Conservation (phyloP, 92 coral and sea anemone species). For the Zoanthus sociatus region DNA sequence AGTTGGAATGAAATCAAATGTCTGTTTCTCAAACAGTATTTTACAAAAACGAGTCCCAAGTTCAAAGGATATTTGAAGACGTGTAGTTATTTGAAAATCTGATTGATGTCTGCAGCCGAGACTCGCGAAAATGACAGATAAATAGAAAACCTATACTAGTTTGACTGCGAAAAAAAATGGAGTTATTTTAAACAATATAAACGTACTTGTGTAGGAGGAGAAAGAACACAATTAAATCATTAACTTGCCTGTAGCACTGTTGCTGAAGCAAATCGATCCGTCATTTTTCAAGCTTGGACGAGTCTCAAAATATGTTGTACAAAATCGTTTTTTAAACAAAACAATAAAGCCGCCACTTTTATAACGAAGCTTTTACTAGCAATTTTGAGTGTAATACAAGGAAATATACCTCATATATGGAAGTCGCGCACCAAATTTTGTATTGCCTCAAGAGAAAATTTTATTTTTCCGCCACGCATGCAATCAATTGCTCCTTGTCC, state of each 20-base stretch:
- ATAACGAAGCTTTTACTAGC: background rate
- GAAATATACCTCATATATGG: background rate
- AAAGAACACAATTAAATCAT: background rate
- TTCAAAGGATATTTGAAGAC: background rate
- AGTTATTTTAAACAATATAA: background rate
- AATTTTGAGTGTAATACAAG: background rate
- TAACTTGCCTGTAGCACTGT: background rate
- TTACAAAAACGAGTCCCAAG: background rate
- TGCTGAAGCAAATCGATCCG: conserved; percentile 24
- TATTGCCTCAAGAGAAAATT: background rate
- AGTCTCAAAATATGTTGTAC: conserved; percentile 8
- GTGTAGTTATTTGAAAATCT: background rate
- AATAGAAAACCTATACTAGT: background rate
- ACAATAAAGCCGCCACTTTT: background rate
- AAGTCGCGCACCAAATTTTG: background rate
- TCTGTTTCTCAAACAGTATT: background rate
- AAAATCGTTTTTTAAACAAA: background rate
- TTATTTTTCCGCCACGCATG: conserved; percentile 19
- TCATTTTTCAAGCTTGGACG: background rate
- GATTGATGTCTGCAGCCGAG: background rate
- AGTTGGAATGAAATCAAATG: conserved; percentile 14
- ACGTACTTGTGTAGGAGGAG: background rate
- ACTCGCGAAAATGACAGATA: background rate
- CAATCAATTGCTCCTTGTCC: background rate
- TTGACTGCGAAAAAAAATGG: background rate